Evolutionary conservation across 2,888 invertebrate genomes (phyloP).

Genomic region (Amaurobius ferox): DNA sequence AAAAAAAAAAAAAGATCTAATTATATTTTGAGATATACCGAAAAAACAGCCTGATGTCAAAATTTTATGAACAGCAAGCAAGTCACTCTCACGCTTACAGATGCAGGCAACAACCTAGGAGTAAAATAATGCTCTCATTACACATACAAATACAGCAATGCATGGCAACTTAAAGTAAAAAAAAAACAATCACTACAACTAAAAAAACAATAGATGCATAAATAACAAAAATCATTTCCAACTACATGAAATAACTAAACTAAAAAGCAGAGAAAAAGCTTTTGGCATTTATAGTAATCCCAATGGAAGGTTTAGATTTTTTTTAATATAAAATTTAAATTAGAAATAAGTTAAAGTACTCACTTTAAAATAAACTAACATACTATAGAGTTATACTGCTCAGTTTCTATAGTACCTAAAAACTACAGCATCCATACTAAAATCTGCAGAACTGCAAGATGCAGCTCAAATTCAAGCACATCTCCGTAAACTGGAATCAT

Average conservation of each 20-base stretch:
- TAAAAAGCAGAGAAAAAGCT: no score
- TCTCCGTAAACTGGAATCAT: no score
- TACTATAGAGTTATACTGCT: no score
- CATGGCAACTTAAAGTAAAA: background rate
- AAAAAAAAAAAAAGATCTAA: slow-evolving; percentile 18
- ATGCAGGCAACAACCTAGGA: slow-evolving; percentile 65
- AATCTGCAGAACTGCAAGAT: no score
- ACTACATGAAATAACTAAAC: background rate
- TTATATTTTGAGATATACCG: slow-evolving; percentile 63
- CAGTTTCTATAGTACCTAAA: no score
- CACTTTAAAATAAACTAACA: no score
- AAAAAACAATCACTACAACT: background rate
- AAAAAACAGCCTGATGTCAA: slow-evolving; percentile 58
- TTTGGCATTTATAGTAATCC: no score
- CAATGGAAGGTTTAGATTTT: no score
- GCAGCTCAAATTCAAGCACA: no score
- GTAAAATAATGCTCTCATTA: slow-evolving; percentile 54
- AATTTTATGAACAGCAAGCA: slow-evolving; percentile 57
- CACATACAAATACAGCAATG: slow-evolving; percentile 12
- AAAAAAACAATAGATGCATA: slow-evolving; percentile 17
- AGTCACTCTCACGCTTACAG: slow-evolving; percentile 38
- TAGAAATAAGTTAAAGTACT: no score
- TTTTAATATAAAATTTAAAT: no score
- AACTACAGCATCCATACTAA: no score
- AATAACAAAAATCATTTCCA: background rate